Conservation (phyloP, 2,888 invertebrate species). For the Ditylenchus weischeri region DNA sequence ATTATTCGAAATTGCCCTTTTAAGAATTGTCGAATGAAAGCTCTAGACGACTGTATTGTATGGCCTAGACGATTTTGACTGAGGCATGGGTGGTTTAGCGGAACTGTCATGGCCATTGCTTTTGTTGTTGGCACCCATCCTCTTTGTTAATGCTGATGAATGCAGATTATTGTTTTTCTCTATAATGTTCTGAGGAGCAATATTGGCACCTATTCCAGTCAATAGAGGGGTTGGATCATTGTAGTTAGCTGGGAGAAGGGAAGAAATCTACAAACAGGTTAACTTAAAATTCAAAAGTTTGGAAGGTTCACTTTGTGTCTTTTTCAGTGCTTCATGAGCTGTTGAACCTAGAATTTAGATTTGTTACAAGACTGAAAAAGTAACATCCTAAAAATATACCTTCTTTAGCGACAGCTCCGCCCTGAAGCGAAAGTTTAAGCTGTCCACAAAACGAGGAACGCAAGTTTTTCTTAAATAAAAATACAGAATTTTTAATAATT, state of each 20-base stretch:
- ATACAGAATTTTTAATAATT: too few species aligned
- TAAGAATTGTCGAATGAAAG: too few species aligned
- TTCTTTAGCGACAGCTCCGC: conserved; percentile 57
- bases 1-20: too few species aligned
- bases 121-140: conserved; percentile 2
- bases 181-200: conserved; percentile 13
- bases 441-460: conserved; percentile 54
- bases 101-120: conserved; percentile 8
- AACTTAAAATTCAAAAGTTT: too few species aligned
- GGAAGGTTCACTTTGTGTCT: conserved; percentile 46
- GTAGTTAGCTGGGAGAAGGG: too few species aligned
- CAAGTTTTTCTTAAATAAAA: conserved; percentile 47
- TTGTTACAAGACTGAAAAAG: too few species aligned
- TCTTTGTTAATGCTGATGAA: background rate
- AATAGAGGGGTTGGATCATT: too few species aligned
- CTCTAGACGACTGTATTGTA: conserved; percentile 25
- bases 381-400: conserved; percentile 24
- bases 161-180: background rate
- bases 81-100: conserved; percentile 6
- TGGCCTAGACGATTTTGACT: conserved; percentile 3
- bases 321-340: conserved; percentile 53
- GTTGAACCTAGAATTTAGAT: conserved; percentile 30
- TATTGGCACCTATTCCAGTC: conserved; percentile 27
- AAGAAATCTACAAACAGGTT: too few species aligned
- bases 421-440: conserved; percentile 53